Evolutionary conservation across 1,140 invertebrate species (phyloP).

Genomic region (Drosophila navojoa): DNA sequence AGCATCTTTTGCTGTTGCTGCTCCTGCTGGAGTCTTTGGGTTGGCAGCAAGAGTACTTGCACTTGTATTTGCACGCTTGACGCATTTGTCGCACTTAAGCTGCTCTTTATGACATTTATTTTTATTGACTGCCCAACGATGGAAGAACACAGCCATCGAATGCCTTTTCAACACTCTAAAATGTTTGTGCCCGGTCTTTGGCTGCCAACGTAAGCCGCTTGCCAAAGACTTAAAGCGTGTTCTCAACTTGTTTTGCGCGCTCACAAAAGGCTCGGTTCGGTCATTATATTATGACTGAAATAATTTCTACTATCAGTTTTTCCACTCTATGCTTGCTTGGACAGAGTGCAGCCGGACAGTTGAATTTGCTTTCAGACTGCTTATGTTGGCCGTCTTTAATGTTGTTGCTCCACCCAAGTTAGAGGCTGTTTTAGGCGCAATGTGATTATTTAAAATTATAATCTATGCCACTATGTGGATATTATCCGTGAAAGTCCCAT

Average conservation of each 20-base stretch:
- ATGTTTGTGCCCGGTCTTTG: slow-evolving; percentile 31
- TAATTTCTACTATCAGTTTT: slow-evolving; percentile 30
- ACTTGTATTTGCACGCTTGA: slow-evolving; percentile 58
- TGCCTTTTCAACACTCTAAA: slow-evolving; percentile 40
- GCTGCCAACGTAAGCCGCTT: slow-evolving; percentile 55
- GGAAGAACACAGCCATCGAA: slow-evolving; percentile 31
- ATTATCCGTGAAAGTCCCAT: too few relatives aligned
- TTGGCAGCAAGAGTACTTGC: slow-evolving; percentile 6
- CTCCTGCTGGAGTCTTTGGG: not conserved
- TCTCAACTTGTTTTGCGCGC: slow-evolving; percentile 8
- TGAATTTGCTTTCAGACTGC: too few relatives aligned
- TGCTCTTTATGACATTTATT: slow-evolving; percentile 79
- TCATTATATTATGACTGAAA: slow-evolving; percentile 38
- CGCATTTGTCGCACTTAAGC: slow-evolving; percentile 66
- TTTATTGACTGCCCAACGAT: slow-evolving; percentile 68
- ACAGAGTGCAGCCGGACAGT: not conserved
- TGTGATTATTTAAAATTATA: too few relatives aligned
- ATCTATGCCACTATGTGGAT: too few relatives aligned
- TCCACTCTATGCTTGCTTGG: not conserved
- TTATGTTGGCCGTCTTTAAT: too few relatives aligned
- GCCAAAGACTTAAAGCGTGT: slow-evolving; percentile 54
- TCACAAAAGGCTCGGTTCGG: not conserved
- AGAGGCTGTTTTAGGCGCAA: too few relatives aligned
- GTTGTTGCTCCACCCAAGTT: too few relatives aligned
- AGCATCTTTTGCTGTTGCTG: not conserved